Evolutionary conservation across 1,140 invertebrate species (phyloP).

Genomic region (Amyelois transitella): DNA sequence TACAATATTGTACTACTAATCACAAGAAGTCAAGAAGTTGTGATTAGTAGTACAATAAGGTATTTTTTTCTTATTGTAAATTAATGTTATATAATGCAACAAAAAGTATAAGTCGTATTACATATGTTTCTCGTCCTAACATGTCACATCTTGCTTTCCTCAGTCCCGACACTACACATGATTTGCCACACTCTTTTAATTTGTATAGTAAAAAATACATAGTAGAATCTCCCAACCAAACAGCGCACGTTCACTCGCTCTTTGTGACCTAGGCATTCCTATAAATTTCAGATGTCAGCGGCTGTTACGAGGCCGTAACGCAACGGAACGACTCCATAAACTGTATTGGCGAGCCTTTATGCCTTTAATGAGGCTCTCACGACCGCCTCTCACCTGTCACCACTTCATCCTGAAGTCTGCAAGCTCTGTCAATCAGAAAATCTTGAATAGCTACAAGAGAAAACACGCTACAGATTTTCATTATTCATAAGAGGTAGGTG

Average conservation of each 20-base stretch:
- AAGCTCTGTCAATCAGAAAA: not conserved
- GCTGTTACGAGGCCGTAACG: not conserved
- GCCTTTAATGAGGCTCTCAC: not conserved
- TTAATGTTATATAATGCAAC: no score
- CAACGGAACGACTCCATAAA: not conserved
- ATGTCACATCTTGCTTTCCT: no score
- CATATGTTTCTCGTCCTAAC: no score
- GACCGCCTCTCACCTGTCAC: not conserved
- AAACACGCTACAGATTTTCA: not conserved
- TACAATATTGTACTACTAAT: no score
- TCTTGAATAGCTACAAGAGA: not conserved
- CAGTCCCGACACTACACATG: no score
- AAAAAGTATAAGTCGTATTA: no score
- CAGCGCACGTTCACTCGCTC: not conserved
- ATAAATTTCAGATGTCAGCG: not conserved
- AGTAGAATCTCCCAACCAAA: not conserved
- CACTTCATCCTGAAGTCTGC: not conserved
- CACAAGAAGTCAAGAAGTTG: no score
- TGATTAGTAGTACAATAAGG: no score
- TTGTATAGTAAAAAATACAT: no score
- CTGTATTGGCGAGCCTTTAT: not conserved
- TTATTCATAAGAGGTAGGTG: no score
- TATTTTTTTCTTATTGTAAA: no score
- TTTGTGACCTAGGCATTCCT: not conserved
- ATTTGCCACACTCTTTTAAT: no score